phyloP scores from a whole-genome alignment of 2,797 vertebrate species.

The Periparus ater region DNA sequence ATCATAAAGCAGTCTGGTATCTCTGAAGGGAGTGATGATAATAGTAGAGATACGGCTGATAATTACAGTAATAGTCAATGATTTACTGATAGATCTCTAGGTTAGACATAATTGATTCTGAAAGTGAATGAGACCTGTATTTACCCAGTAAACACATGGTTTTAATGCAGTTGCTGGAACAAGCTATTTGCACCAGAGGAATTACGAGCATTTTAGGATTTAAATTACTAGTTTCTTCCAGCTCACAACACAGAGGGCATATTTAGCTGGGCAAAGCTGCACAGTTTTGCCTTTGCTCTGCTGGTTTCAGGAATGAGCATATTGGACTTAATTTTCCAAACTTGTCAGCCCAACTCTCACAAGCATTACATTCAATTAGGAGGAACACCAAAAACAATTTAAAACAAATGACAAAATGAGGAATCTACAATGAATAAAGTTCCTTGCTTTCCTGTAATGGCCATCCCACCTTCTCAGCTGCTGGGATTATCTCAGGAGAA shows the following conservation, averaged over 20 bases:
- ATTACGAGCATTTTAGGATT: neutral
- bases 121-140: neutral
- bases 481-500: neutral
- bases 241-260: neutral
- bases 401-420: neutral
- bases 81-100: slow-evolving; percentile 9
- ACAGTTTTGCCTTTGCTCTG: neutral
- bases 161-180: slow-evolving; percentile 17
- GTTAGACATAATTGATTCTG: neutral
- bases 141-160: neutral
- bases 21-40: neutral
- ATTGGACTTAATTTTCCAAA: slow-evolving; percentile 40
- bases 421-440: neutral
- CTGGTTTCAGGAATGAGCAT: neutral
- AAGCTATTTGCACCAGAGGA: neutral
- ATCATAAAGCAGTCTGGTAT: neutral
- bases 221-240: neutral
- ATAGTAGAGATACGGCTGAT: neutral
- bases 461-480: neutral
- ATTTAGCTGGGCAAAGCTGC: neutral
- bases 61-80: neutral
- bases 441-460: neutral
- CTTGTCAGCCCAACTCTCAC: slow-evolving; percentile 17
- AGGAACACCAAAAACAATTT: slow-evolving; percentile 30
- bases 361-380: slow-evolving; percentile 48